Evolutionary conservation across 35 echinoderm and acorn worm genomes (phyloP), one percentile per base, ranked within the genome.

Genomic region (Acanthaster planci): DNA sequence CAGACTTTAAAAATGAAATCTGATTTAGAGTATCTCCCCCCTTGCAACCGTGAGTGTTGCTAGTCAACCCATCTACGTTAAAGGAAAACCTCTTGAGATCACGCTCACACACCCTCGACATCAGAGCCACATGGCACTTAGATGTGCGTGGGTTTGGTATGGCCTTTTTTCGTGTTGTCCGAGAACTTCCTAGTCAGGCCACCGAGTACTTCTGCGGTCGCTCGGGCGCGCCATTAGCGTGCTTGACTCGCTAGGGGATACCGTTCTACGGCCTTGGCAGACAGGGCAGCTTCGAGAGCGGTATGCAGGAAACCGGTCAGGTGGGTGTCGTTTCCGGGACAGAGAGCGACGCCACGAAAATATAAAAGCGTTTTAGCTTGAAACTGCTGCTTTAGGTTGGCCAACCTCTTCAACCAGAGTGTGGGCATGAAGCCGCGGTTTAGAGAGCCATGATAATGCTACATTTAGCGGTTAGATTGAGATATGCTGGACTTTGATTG

Each of bases 161-260:
- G n/a, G n/a, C n/a, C n/a, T n/a, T n/a, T n/a, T n/a, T n/a, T n/a
- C n/a, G n/a, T n/a, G n/a, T n/a, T n/a, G n/a, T n/a, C 42, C 42
- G 42, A 4, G 42, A 47, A 47, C 42, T 4, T 47, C 12, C 4
- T 6, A 47, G 42, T 47, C 42, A 4, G 18, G 64, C 23, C 26
- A 72, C 64, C 64, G 42, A 6, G 42, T 47, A 72, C 64, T 72
- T 72, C 1, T 6, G 34, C 64, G 29, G 34, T 72, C 19, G 64
- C 64, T 10, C 64, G 34, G 19, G 64, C 23, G 9, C 34, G 64
- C 64, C 64, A 72, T 72, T 72, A 72, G 64, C 64, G 64, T 16
- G 64, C 26, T 72, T 72, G 64, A 26, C 64, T 72, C 64, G 64
- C 64, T 72, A 72, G 64, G 64, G 64, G 64, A 72, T 72, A 29